Evolutionary conservation across 2,113 vertebrate genomes (phyloP), one percentile per base, ranked within the genome.

Genomic region (Hippolais icterina): DNA sequence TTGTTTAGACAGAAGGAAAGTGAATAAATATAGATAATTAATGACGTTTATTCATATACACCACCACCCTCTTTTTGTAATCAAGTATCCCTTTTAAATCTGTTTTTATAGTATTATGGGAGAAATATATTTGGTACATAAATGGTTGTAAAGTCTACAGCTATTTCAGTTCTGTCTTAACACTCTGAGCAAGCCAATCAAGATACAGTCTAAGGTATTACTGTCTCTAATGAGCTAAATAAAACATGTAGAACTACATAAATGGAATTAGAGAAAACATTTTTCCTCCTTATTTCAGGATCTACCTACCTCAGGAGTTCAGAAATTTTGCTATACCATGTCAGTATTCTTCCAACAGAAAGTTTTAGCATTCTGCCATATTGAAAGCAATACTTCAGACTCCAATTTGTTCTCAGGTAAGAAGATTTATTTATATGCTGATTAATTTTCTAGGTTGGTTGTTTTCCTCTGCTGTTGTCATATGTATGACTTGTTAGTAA

Each of bases 381-480:
- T 65, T 96, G 91, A 96, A 95, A 93, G 57, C 59, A 97, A 47
- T 92, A 61, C 54, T 96, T 95, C 54, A 90, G 84, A 56, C 83
- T 94, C 89, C 76, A 76, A 24, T 95, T 97, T 97, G 61, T 89
- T 76, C 79, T 94, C 90, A 27, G 69, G 72, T 93, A 96, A 92
- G 79, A 89, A 97, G 93, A 96, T 97, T 97, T 97, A 98, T 98
- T 97, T 98, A 97, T 96, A 97, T 97, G 94, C 87, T 98, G 95
- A 98, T 97, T 97, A 94, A 97, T 96, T 96, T 94, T 76, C 64
- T 83, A 54, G 37, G 39, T 56, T 85, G 57, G 68, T 93, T 96
- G 95, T 61, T 88, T 95, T 94, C 82, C 75, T 95, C 63, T 96
- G 76, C 93, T 49, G 96, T 97, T 97, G 96, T 96, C 94, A 76